A percentile compares a stretch with the other conserved stretches of the same genome.
Conservation (phyloP, 2,888 invertebrate species). For the Dysmachus trigonus region DNA sequence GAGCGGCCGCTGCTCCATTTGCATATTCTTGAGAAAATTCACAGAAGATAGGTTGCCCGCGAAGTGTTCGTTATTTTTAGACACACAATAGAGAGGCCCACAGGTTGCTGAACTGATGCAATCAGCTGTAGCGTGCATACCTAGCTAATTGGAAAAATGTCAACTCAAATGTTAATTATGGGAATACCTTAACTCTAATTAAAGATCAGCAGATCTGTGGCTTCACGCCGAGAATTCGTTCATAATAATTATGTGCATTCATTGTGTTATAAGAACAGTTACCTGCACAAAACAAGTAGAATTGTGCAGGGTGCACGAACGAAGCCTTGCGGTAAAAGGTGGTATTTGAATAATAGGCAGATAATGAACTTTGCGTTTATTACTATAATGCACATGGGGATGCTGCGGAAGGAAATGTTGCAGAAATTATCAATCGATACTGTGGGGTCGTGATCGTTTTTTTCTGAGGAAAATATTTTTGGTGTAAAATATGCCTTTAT, state of each 20-base stretch:
- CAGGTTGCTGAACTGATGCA: background rate
- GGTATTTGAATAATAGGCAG: background rate
- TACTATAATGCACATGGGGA: background rate
- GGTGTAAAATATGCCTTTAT: background rate
- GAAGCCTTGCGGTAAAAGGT: background rate
- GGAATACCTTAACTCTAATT: background rate
- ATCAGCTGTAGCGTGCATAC: background rate
- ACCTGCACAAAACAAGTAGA: background rate
- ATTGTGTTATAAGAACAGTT: background rate
- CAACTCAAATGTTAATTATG: background rate
- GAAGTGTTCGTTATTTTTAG: background rate
- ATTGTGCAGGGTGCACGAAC: background rate
- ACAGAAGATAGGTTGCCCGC: background rate
- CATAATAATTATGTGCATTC: background rate
- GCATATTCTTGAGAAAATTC: background rate
- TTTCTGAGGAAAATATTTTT: background rate
- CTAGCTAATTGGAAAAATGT: background rate
- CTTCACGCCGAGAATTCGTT: background rate
- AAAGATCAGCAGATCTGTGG: background rate
- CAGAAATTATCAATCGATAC: background rate
- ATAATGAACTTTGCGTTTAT: background rate
- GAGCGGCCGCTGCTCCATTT: background rate
- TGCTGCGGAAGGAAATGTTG: background rate
- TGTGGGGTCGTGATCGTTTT: background rate
- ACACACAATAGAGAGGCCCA: background rate